Evolutionary conservation across 1,140 invertebrate species (phyloP), one percentile per base, ranked within the genome.

Genomic region (Trichoplusia ni): DNA sequence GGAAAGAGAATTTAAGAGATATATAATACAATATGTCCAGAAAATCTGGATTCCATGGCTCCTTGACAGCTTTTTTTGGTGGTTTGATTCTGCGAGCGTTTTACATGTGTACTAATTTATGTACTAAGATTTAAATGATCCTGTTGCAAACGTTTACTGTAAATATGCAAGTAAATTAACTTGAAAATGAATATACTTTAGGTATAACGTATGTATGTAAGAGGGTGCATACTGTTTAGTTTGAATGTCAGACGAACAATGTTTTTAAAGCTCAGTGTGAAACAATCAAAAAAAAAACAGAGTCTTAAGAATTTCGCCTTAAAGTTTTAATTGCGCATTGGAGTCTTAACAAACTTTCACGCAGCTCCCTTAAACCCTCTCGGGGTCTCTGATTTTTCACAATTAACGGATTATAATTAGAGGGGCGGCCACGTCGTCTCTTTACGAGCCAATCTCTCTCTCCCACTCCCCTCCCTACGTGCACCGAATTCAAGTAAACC

Each of bases 401-500:
- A 79, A 77, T 77, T 77, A 77, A 74, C 63, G 71, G 67, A 73
- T 79, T 79, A 76, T 76, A 79, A 79, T 79, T 71, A 76, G 40
- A 63, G 62, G 66, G 71, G 74, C 40, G 47, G 71, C 65, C 71
- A 76, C 71, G 71, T 67, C 59, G 31, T 49, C 64, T 53, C 49
- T 75, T 71, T 70, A 69, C 53, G 62, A 53, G 49, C 54, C 64
- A 63, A 68, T 67, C 66, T 62, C 54, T 38, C 51, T 29, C 31
- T 35, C 44, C 38, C 47, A 42, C 49, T 65, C 62, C 58, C 44
- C 29, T 4, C 14, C 33, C 23, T 46, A 68, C 69, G 69, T 67
- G 69, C 7, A 35, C 56, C 21, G 69, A 67, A 71, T 65, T 64
- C 47, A 42, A 35, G 53, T 29, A 5, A 44, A 44, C 14, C 37